Evolutionary conservation across 2,888 invertebrate species (phyloP).

Genomic region (Troides aeacus): DNA sequence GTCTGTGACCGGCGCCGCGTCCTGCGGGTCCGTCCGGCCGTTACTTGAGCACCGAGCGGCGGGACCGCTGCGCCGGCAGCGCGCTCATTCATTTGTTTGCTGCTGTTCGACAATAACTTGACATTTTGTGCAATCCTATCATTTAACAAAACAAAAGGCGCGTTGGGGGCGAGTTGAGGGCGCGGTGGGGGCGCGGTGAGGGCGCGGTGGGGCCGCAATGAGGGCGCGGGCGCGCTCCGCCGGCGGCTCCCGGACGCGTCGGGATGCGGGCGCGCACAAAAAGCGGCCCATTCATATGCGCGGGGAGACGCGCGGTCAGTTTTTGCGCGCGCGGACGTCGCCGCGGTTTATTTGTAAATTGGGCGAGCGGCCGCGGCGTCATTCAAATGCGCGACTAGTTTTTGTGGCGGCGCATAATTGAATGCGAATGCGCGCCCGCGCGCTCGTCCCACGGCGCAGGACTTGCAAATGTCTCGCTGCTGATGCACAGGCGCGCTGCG

Average conservation of each 20-base stretch:
- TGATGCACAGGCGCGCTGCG: slow-evolving; percentile 31
- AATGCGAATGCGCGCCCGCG: slow-evolving; percentile 61
- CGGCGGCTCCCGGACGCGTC: not conserved
- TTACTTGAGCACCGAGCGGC: not conserved
- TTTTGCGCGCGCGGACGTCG: slow-evolving; percentile 74
- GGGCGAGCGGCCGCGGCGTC: slow-evolving; percentile 53
- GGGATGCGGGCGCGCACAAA: slow-evolving; percentile 46
- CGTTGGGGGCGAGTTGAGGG: no score
- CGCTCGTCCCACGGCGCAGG: slow-evolving; percentile 41
- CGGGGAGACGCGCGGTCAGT: slow-evolving; percentile 62
- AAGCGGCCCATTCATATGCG: slow-evolving; percentile 75
- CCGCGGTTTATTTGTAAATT: slow-evolving; percentile 77
- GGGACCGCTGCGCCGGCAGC: no score
- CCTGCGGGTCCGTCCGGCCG: not conserved
- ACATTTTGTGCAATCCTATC: no score
- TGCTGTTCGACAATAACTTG: no score
- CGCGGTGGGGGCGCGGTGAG: not conserved
- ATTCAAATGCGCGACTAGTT: slow-evolving; percentile 76
- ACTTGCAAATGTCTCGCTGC: slow-evolving; percentile 37
- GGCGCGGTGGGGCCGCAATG: not conserved
- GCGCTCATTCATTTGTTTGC: no score
- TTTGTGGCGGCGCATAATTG: slow-evolving; percentile 67
- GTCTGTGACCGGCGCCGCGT: not conserved
- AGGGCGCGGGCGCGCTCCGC: not conserved
- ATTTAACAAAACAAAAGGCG: no score